Conservation (phyloP, 1,140 invertebrate genomes). For the Pemphigus obesinymphae region DNA sequence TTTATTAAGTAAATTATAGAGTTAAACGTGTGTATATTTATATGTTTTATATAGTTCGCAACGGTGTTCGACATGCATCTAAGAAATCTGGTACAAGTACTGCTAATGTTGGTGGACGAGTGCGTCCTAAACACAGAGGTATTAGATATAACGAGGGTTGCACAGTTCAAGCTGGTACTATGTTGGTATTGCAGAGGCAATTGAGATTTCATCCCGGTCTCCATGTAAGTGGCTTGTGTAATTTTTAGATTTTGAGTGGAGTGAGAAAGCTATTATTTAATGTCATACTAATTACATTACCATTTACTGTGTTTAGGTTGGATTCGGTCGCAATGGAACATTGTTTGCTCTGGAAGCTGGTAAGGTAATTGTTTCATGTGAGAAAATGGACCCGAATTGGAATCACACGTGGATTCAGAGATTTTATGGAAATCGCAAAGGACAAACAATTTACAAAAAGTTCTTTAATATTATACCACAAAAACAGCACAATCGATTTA, state of each 20-base stretch:
- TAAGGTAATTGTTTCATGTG: constrained; percentile 69
- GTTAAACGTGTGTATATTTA: background rate
- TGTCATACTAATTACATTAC: constrained; percentile 43
- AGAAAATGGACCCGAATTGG: constrained; percentile 68
- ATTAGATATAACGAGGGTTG: constrained; percentile 65
- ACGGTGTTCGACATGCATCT: constrained; percentile 58
- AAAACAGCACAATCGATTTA: constrained; percentile 67
- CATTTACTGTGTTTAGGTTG: constrained; percentile 58
- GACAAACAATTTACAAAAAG: constrained; percentile 71
- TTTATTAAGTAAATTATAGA: no score
- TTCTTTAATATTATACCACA: constrained; percentile 73
- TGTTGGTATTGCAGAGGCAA: constrained; percentile 64
- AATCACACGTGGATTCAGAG: constrained; percentile 63
- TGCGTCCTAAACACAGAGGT: constrained; percentile 67
- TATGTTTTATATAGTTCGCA: background rate
- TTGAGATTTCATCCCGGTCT: constrained; percentile 73
- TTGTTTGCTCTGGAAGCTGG: constrained; percentile 70
- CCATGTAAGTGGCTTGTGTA: constrained; percentile 57
- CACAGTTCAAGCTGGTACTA: constrained; percentile 60
- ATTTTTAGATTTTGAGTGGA: no score
- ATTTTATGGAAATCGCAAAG: constrained; percentile 59
- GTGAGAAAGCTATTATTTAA: no score
- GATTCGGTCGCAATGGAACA: constrained; percentile 68
- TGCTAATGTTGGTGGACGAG: constrained; percentile 59
- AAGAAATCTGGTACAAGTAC: constrained; percentile 65